phyloP scores from a whole-genome alignment of 2,113 vertebrate genomes.

The Anas platyrhynchos region DNA sequence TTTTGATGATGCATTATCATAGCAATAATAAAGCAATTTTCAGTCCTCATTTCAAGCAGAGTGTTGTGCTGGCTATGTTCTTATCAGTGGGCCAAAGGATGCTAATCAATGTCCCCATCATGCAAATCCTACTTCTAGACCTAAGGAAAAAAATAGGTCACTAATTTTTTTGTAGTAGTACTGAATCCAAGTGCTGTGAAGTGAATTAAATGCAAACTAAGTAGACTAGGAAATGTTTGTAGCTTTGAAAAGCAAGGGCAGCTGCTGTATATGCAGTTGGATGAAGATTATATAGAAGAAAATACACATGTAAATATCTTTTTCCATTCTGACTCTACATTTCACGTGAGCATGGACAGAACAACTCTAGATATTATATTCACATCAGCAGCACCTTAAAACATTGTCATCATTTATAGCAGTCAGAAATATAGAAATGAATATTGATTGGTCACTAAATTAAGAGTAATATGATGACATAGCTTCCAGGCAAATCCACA shows the following conservation, averaged over 20 bases:
- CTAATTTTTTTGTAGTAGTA: accelerated
- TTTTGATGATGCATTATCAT: neutral
- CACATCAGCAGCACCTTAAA: neutral
- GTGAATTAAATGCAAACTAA: neutral
- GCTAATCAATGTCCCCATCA: neutral
- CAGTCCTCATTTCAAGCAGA: neutral
- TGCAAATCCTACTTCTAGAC: neutral
- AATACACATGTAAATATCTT: neutral
- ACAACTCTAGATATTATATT: neutral
- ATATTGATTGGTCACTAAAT: neutral
- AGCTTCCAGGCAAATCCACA: neutral
- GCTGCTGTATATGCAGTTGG: neutral
- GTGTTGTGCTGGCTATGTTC: neutral
- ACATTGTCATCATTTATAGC: neutral
- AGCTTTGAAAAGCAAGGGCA: neutral
- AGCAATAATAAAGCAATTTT: neutral
- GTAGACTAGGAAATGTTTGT: neutral
- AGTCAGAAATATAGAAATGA: neutral
- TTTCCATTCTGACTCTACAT: neutral
- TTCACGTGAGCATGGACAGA: neutral
- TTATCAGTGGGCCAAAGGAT: neutral
- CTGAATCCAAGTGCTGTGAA: neutral
- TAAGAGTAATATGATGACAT: neutral
- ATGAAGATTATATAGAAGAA: neutral
- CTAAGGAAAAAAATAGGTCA: neutral